phyloP scores from a whole-genome alignment of 1,140 invertebrate genomes.

The Drosophila hydei region DNA sequence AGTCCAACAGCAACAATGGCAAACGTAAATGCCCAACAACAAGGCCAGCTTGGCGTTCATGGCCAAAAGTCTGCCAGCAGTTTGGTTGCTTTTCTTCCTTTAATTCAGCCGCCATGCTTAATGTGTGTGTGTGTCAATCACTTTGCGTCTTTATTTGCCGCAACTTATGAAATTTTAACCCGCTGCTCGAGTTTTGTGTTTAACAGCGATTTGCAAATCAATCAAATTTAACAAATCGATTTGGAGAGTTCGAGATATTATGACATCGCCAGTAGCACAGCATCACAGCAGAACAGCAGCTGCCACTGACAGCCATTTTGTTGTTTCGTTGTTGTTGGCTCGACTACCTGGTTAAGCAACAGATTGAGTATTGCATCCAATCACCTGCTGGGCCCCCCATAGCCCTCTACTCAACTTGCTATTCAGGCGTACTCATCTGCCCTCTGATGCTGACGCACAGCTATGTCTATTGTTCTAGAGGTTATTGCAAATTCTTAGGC shows the following conservation, averaged over 20 bases:
- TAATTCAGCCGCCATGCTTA: constrained; percentile 52
- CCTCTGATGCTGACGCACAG: constrained; percentile 34
- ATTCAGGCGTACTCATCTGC: constrained; percentile 27
- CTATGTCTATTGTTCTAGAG: constrained; percentile 60
- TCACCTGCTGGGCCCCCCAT: background rate
- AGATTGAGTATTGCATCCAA: constrained; percentile 23
- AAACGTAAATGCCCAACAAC: constrained; percentile 17
- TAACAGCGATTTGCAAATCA: constrained; percentile 41
- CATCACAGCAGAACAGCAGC: constrained; percentile 34
- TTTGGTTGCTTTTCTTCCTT: constrained; percentile 37
- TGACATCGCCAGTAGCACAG: constrained; percentile 42
- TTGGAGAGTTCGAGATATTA: constrained; percentile 16
- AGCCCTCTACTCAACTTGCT: constrained; percentile 6
- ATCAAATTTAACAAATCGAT: constrained; percentile 52
- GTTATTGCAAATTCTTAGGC: constrained; percentile 67
- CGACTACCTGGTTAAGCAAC: constrained; percentile 28
- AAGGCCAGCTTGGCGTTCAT: constrained; percentile 33
- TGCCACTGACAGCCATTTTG: constrained; percentile 60
- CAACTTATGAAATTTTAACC: constrained; percentile 28
- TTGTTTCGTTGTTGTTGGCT: constrained; percentile 9
- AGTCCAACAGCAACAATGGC: constrained; percentile 28
- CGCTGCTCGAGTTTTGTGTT: constrained; percentile 10
- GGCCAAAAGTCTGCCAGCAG: constrained; percentile 16
- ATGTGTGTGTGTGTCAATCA: constrained; percentile 51
- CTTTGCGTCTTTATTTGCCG: constrained; percentile 49